These are phyloP conservation scores for Gadus macrocephalus DNA, from an alignment of 2,113 vertebrate genomes.

Conservation along the genomic window DNA sequence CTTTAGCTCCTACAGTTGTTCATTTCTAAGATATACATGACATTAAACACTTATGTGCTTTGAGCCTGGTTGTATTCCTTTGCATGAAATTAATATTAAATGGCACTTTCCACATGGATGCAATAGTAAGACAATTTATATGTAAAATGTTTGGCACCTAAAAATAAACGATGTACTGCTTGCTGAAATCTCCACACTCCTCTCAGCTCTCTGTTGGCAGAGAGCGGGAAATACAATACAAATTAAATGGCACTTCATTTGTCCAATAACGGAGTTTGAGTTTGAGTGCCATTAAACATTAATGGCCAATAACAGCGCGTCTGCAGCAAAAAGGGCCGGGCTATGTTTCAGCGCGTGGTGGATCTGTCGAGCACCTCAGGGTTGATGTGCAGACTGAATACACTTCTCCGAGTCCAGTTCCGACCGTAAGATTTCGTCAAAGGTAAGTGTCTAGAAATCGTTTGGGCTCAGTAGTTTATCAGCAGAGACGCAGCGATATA, in stretches of 20 bases:
- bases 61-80: constrained; percentile 14
- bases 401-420: too few species aligned
- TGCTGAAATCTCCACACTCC: constrained; percentile 13
- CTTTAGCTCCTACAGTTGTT: not conserved
- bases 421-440: too few species aligned
- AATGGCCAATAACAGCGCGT: constrained; percentile 45
- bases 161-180: constrained; percentile 49
- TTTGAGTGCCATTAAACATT: constrained; percentile 21
- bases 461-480: too few species aligned
- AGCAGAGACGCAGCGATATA: constrained; percentile 35
- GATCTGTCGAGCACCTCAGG: constrained; percentile 11
- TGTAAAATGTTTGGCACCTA: constrained; percentile 43
- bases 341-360: constrained; percentile 47
- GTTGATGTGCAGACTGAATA: too few species aligned
- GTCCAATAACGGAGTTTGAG: constrained; percentile 43
- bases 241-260: constrained; percentile 42
- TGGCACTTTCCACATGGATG: constrained; percentile 26
- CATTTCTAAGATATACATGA: not conserved
- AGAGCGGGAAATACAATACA: constrained; percentile 42
- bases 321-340: constrained; percentile 2
- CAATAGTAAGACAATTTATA: constrained; percentile 2
- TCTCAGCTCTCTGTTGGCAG: too few species aligned
- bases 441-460: too few species aligned
- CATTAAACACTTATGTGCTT: constrained; percentile 35
- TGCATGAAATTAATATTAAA: not conserved